Conservation (phyloP, 1,140 invertebrate species). For the Magallana ariakensis region DNA sequence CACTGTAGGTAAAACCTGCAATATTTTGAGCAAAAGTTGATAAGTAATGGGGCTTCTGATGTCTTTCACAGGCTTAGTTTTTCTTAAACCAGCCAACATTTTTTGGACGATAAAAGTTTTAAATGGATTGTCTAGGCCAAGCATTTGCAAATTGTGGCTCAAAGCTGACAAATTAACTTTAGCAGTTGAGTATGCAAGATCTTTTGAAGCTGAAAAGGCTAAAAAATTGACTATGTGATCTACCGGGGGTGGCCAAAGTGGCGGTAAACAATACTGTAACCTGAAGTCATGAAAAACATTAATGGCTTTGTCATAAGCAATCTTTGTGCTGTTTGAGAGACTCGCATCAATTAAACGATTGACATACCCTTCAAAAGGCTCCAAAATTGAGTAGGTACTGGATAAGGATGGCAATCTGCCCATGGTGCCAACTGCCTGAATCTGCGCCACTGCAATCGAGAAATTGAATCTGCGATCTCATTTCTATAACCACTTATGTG, state of each 20-base stretch:
- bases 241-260: background rate
- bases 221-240: slow-evolving; percentile 22
- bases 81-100: slow-evolving; percentile 22
- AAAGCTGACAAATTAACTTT: background rate
- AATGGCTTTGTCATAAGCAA: background rate
- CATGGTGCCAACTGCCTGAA: too few species aligned
- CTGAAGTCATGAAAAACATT: background rate
- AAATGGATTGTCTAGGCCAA: background rate
- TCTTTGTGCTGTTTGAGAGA: background rate
- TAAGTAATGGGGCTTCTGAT: background rate
- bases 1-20: background rate
- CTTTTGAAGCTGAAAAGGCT: background rate
- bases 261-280: background rate
- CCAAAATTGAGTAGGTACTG: slow-evolving; percentile 39
- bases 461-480: background rate
- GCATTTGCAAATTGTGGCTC: background rate
- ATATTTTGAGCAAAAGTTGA: background rate
- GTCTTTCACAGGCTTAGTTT: background rate
- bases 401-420: too few species aligned
- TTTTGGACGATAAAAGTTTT: background rate
- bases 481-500: background rate
- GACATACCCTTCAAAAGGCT: background rate
- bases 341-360: background rate
- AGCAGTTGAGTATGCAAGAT: background rate
- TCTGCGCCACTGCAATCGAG: too few species aligned